Evolutionary conservation across 2,797 vertebrate species (phyloP).

Genomic region (Pseudotriccus pelzelni): DNA sequence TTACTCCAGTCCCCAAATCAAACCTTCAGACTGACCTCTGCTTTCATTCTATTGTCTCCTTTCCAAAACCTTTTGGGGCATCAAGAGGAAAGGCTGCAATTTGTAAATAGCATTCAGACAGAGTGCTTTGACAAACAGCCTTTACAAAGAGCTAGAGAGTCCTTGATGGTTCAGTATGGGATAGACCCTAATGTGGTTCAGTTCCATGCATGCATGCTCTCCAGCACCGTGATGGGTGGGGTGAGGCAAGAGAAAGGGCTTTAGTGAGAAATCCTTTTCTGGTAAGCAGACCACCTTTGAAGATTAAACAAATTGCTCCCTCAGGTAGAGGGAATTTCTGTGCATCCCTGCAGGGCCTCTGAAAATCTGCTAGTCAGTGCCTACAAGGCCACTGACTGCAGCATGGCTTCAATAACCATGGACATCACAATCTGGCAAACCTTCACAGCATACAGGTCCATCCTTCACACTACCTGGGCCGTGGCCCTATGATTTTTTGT

Average conservation of each 20-base stretch:
- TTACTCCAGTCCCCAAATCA: neutral
- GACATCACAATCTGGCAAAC: neutral
- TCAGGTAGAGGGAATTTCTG: neutral
- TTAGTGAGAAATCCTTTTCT: neutral
- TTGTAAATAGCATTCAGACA: neutral
- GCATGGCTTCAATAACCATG: neutral
- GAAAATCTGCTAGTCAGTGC: rapidly evolving
- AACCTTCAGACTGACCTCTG: neutral
- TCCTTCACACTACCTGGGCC: rapidly evolving
- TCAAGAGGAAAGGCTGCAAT: neutral
- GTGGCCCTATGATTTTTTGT: neutral
- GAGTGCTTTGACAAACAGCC: neutral
- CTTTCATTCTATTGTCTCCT: neutral
- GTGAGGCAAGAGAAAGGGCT: rapidly evolving
- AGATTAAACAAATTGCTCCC: neutral
- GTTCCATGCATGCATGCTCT: rapidly evolving
- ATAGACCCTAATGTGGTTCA: neutral
- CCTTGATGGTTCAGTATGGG: rapidly evolving
- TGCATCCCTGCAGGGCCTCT: rapidly evolving
- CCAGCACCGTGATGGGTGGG: neutral
- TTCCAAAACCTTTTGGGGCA: neutral
- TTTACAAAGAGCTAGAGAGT: neutral
- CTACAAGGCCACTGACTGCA: neutral
- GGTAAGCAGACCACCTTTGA: neutral
- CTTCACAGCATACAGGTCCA: neutral